Percentiles rank a stretch among this genome's conserved stretches.
Evolutionary conservation across 2,113 vertebrate genomes (phyloP).

Genomic region (Copsychus sechellarum): DNA sequence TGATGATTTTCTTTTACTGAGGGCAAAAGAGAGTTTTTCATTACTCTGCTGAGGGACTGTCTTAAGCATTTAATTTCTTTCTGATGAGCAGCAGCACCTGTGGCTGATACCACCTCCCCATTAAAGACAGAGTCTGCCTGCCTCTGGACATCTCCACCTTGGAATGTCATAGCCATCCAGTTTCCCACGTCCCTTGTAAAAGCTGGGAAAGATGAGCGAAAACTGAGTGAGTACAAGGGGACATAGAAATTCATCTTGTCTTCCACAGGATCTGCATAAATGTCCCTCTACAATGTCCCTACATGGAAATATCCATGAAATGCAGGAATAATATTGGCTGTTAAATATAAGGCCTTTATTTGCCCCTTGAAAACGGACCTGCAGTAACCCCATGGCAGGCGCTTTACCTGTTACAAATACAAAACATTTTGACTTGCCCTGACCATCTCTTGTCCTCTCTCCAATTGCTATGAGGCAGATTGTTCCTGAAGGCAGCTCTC

Average conservation of each 20-base stretch:
- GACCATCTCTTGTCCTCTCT: neutral
- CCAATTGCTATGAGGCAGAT: neutral
- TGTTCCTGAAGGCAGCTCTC: neutral
- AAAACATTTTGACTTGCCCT: neutral
- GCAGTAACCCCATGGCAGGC: rapidly evolving
- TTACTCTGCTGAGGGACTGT: neutral
- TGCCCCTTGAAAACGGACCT: neutral
- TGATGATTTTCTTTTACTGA: neutral
- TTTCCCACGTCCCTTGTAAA: neutral
- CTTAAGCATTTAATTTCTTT: neutral
- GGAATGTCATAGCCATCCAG: neutral
- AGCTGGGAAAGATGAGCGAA: neutral
- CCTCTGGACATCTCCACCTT: neutral
- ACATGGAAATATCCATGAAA: neutral
- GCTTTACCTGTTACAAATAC: neutral
- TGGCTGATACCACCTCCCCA: neutral
- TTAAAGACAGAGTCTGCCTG: neutral
- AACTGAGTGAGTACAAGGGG: neutral
- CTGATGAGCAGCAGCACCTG: neutral
- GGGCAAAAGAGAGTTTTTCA: neutral
- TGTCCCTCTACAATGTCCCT: neutral
- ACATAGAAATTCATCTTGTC: neutral
- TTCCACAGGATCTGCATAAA: neutral
- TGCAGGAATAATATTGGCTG: rapidly evolving
- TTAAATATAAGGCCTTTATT: neutral